Base-by-base conservation (phyloP, 2,888 invertebrate species). In the Drosophila picticornis region DNA sequence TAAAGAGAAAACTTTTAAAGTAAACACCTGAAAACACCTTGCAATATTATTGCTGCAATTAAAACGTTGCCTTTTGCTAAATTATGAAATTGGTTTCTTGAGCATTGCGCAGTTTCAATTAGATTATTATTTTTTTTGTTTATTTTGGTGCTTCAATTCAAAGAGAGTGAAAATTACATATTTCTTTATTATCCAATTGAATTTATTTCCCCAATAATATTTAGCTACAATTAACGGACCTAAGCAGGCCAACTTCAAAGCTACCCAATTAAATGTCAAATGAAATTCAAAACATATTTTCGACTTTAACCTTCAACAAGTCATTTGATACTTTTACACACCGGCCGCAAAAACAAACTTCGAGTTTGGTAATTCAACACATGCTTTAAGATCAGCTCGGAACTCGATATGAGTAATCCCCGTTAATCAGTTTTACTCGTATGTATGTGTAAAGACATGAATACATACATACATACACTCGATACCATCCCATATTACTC, bases 371-470 rank as follows among this genome's bases (percentile, higher is more conserved):
- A 56, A 56, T 38, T 56, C 27, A 27, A 56, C 9, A 36, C 19
- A 27, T 56, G 27, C 19, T 16, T 10, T 29, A 29, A 56, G 27
- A 40, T 56, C 9, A 27, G 38, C 40, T 40, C 29, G 38, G 7
- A 61, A 55, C 31, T 55, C 10, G 25, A 68, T 56, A 57, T 57
- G 29, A 19, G 19, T 65, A 68, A 57, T 57, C 16, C 25, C 64
- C 27, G n/a, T 34, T 56, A 68, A 43, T 51, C 56, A 51, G 40
- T 22, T 36, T 43, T 57, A 50, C 31, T 40, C 11, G 31, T 16
- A 36, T 25, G 32, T 27, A 46, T n/a, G 27, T 43, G 11, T 25
- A 4, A 16, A 9, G 16, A 22, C 22, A 22, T 1, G 13, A 22
- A 22, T 3, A 40, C 10, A 22, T 1, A 22, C 46, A 22, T 3